Percentiles rank a stretch among this genome's conserved stretches.
Conservation (phyloP, 2,797 vertebrate species). For the Gouania willdenowi region DNA sequence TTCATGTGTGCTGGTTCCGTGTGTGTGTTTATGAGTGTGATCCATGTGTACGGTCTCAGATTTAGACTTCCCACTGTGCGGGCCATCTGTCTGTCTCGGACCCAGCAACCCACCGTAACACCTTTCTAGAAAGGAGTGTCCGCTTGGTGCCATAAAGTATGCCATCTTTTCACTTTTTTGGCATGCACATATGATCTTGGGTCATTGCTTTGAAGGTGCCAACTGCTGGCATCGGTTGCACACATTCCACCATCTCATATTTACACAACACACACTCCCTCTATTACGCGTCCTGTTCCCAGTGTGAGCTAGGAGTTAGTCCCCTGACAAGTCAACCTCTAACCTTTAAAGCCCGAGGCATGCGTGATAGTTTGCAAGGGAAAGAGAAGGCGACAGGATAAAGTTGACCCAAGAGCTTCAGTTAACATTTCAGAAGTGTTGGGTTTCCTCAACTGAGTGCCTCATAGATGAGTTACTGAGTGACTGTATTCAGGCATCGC, state of each 20-base stretch:
- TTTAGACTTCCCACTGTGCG: conserved; percentile 62
- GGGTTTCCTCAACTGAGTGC: conserved; percentile 1
- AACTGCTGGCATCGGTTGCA: conserved; percentile 33
- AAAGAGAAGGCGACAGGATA: conserved; percentile 1
- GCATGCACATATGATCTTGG: conserved; percentile 44
- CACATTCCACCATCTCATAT: conserved; percentile 2
- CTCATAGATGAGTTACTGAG: no score
- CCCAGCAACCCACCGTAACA: conserved; percentile 58
- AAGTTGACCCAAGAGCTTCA: neutral
- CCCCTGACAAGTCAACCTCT: conserved; percentile 38
- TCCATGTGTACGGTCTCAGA: conserved; percentile 25
- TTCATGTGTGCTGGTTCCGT: conserved; percentile 9
- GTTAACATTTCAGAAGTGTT: no score
- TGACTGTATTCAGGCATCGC: conserved; percentile 12
- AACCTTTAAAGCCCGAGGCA: conserved; percentile 34
- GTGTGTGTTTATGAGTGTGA: conserved; percentile 15
- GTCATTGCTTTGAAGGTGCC: conserved; percentile 31
- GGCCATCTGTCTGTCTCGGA: conserved; percentile 73
- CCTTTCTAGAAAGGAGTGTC: conserved; percentile 39
- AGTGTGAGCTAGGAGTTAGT: conserved; percentile 23
- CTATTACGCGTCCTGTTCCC: conserved; percentile 10
- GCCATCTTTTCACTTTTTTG: conserved; percentile 31
- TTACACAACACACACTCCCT: conserved; percentile 5
- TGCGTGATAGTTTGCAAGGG: conserved; percentile 19
- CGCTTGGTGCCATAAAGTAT: conserved; percentile 12